These are phyloP conservation scores for Carettochelys insculpta DNA, from an alignment of 2,113 vertebrate species.

Conservation along the genomic window DNA sequence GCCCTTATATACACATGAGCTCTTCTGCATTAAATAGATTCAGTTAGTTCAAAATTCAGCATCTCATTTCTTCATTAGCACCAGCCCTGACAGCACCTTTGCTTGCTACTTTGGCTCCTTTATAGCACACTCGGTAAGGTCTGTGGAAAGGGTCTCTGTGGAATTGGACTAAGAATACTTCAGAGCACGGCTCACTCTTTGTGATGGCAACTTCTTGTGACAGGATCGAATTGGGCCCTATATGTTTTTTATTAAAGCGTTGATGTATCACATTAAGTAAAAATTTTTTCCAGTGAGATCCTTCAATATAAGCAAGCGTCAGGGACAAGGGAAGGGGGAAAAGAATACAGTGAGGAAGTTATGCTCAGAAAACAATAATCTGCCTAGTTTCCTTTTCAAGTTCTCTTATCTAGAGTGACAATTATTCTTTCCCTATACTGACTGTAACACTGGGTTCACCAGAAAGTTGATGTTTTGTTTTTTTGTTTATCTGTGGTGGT, in stretches of 20 bases:
- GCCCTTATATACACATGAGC: no score
- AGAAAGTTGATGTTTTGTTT: neutral
- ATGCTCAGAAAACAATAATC: neutral
- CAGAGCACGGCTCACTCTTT: no score
- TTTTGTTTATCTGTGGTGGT: neutral
- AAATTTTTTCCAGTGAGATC: neutral
- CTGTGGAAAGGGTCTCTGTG: no score
- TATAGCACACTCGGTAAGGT: no score
- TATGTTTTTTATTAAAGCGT: neutral
- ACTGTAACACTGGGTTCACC: neutral
- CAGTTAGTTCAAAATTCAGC: no score
- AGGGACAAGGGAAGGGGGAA: neutral
- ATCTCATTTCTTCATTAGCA: no score
- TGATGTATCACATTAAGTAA: neutral
- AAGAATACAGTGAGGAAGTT: neutral
- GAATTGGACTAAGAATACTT: no score
- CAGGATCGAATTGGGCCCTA: neutral
- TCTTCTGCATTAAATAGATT: no score
- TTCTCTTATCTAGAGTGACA: neutral
- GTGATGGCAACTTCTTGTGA: neutral
- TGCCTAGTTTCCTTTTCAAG: neutral
- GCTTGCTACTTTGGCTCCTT: no score
- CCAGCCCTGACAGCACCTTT: no score
- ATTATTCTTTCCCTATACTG: neutral
- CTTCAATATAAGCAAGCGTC: neutral